phyloP scores from a whole-genome alignment of 2,797 vertebrate species.

The Lophura swinhoii region DNA sequence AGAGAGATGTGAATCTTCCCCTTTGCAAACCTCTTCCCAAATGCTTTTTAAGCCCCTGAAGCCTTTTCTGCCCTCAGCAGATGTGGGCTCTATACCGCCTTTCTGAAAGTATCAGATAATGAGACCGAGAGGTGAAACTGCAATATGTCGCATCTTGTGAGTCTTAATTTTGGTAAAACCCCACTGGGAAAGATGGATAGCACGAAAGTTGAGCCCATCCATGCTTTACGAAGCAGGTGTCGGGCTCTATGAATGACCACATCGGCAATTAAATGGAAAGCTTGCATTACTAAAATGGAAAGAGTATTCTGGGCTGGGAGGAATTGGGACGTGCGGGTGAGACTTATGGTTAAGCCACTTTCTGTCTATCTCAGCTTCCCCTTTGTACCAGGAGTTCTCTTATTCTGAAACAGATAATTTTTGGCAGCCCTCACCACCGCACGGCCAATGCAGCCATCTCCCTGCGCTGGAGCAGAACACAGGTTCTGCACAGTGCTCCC shows the following conservation, averaged over 20 bases:
- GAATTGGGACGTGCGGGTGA: constrained; percentile 29
- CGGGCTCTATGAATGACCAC: constrained; percentile 27
- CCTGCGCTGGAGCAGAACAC: background rate
- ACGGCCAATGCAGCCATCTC: background rate
- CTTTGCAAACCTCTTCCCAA: constrained; percentile 8
- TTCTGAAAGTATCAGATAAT: constrained; percentile 49
- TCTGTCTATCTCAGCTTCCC: constrained; percentile 72
- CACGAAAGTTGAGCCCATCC: constrained; percentile 40
- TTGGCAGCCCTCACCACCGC: background rate
- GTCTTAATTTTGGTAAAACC: constrained; percentile 65
- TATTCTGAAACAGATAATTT: constrained; percentile 18
- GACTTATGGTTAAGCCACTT: constrained; percentile 46
- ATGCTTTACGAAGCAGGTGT: constrained; percentile 67
- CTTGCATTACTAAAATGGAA: constrained; percentile 58
- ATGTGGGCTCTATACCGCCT: background rate
- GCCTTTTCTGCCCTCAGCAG: background rate
- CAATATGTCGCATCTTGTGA: constrained; percentile 22
- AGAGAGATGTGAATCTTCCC: background rate
- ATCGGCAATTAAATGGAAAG: constrained; percentile 51
- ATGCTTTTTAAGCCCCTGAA: background rate
- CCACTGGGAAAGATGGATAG: constrained; percentile 63
- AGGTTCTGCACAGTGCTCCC: background rate
- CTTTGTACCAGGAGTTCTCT: constrained; percentile 13
- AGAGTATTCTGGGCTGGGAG: constrained; percentile 43
- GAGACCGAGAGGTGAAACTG: constrained; percentile 80